These are phyloP conservation scores for Lamprologus ornatipinnis DNA, from an alignment of 2,113 vertebrate genomes.

Conservation along the genomic window DNA sequence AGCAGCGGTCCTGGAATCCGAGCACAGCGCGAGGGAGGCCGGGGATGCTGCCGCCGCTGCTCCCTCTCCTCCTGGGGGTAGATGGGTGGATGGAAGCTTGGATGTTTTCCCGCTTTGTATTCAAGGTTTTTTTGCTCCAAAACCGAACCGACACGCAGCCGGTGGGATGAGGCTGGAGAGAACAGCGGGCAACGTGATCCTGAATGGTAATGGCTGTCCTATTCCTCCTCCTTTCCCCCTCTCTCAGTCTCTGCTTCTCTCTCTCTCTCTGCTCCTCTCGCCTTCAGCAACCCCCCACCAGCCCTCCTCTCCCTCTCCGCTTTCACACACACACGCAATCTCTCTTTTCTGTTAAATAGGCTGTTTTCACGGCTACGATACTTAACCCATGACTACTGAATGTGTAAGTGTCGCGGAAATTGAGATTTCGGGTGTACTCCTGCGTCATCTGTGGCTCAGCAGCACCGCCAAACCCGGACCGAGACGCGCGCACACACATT, in stretches of 20 bases:
- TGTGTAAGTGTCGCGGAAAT: constrained; percentile 27
- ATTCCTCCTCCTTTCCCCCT: constrained; percentile 4
- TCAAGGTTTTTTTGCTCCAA: not conserved
- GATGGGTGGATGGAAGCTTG: not conserved
- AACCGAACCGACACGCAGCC: not conserved
- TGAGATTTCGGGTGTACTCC: constrained; percentile 12
- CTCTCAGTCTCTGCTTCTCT: not conserved
- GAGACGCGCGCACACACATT: not conserved
- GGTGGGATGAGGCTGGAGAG: constrained; percentile 1
- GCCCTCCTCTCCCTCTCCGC: not conserved
- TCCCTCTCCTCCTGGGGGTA: constrained; percentile 19
- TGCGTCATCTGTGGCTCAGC: constrained; percentile 42
- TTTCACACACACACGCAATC: not conserved
- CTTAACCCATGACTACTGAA: constrained; percentile 37
- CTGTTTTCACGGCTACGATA: constrained; percentile 9
- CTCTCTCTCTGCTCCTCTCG: not conserved
- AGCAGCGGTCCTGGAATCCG: constrained; percentile 45
- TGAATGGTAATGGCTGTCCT: constrained; percentile 69
- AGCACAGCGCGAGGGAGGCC: constrained; percentile 55
- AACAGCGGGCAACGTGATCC: constrained; percentile 28
- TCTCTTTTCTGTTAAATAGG: not conserved
- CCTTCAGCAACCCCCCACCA: constrained; percentile 3
- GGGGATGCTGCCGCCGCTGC: constrained; percentile 51
- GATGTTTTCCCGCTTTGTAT: not conserved
- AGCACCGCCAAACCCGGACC: not conserved